Evolutionary conservation across 2,113 vertebrate genomes (phyloP).

Genomic region (Rostratula benghalensis): DNA sequence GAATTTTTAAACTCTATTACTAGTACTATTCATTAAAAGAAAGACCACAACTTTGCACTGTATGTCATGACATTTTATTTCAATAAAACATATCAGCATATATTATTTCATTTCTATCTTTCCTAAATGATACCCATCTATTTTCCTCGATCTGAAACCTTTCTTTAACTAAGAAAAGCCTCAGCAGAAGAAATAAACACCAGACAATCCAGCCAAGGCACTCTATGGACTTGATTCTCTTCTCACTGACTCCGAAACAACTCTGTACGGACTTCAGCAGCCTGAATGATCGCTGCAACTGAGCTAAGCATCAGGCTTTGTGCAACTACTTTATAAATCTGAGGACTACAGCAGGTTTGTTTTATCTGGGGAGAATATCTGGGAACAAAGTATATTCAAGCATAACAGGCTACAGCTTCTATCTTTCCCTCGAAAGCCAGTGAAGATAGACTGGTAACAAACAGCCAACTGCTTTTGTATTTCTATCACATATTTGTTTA

Average conservation of each 20-base stretch:
- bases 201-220: neutral
- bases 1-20: conserved; percentile 3
- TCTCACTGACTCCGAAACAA: neutral
- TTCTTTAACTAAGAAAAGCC: neutral
- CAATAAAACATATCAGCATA: neutral
- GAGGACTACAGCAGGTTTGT: neutral
- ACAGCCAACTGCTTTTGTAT: neutral
- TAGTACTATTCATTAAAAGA: neutral
- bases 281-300: neutral
- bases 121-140: neutral
- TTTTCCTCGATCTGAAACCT: neutral
- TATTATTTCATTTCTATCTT: neutral
- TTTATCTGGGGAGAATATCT: neutral
- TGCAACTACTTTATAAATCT: neutral
- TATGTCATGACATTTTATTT: neutral
- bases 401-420: neutral
- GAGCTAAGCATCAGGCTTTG: neutral
- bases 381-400: neutral
- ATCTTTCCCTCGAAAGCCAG: neutral
- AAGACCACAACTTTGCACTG: neutral
- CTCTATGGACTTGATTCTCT: neutral
- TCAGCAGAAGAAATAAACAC: neutral
- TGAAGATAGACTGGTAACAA: neutral
- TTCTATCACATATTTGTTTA: neutral
- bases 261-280: neutral